Base-by-base conservation (phyloP, 2,888 invertebrate species). In the Crematogaster levior region DNA sequence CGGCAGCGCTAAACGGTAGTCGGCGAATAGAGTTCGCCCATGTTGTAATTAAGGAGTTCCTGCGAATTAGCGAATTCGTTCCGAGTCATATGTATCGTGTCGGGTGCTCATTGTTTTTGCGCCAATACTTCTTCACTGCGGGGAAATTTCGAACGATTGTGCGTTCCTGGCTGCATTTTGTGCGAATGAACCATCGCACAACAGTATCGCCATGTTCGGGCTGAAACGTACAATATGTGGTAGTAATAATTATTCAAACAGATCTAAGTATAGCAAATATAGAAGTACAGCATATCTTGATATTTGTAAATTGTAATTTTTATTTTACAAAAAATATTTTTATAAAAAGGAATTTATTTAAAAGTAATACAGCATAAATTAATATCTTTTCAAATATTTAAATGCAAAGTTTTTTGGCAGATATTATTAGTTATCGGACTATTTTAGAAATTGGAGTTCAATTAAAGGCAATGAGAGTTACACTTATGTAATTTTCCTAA, bases 1-100 rank as follows among this genome's bases (percentile, higher is more conserved):
- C 93, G 90, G 90, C 90, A 93, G 93, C 92, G 91, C 77, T 88
- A 90, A 92, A 94, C 94, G 92, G 94, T 94, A 94, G 94, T 94
- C 93, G 77, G 48, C 72, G 85, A 88, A 90, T 88, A 89, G 89
- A 90, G 63, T 86, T 81, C 84, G 65, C 82, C 73, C 70, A 85
- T 81, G 74, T 89, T 81, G 83, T 85, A 88, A 88, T 88, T 86
- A 86, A 88, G 86, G 84, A 85, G 83, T 88, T 88, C 60, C 82
- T 63, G 63, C 73, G 73, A 81, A 60, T 73, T 77, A 77, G 43
- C 77, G 51, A 43, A 72, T 72, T 72, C 66, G 83, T 83, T 81
- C 70, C 77, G 70, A 77, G 77, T 77, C 70, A 77, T 77, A 77
- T 77, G 77, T 79, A 79, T 43, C 68, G 43, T 18, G 75, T 51